Percentiles rank a stretch among this genome's conserved stretches.
Evolutionary conservation across 1,140 invertebrate genomes (phyloP).

Genomic region (Euborellia annulipes): DNA sequence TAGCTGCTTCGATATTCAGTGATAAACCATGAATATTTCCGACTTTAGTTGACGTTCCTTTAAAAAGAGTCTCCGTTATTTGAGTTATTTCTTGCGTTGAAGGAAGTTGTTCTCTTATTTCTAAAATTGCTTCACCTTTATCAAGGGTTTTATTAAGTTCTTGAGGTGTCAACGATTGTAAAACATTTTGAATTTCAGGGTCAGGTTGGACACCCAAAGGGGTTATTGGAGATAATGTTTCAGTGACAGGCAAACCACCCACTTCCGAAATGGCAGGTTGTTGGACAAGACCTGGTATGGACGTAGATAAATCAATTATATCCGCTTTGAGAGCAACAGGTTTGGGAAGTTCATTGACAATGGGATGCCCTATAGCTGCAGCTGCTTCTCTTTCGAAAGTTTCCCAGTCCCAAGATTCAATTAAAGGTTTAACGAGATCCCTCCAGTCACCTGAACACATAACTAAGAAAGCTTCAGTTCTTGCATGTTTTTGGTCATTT

Average conservation of each 20-base stretch:
- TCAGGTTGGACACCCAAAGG: slow-evolving; percentile 35
- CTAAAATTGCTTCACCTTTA: no score
- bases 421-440: slow-evolving; percentile 37
- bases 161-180: slow-evolving; percentile 31
- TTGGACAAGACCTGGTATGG: slow-evolving; percentile 22
- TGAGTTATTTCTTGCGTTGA: slow-evolving; percentile 43
- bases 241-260: slow-evolving; percentile 42
- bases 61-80: slow-evolving; percentile 41
- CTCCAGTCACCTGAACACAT: slow-evolving; percentile 36
- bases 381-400: slow-evolving; percentile 37
- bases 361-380: slow-evolving; percentile 20
- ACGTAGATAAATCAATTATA: slow-evolving; percentile 25
- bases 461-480: slow-evolving; percentile 1
- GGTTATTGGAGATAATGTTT: slow-evolving; percentile 39
- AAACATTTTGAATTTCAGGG: slow-evolving; percentile 27
- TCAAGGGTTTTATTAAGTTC: slow-evolving; percentile 37
- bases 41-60: slow-evolving; percentile 34
- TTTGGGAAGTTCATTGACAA: slow-evolving; percentile 31
- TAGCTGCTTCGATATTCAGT: slow-evolving; percentile 42
- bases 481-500: slow-evolving; percentile 15
- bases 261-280: slow-evolving; percentile 30
- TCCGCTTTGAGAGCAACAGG: slow-evolving; percentile 33
- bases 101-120: no score
- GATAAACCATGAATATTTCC: slow-evolving; percentile 44
- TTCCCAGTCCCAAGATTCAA: slow-evolving; percentile 44